Conservation (phyloP, 2,797 vertebrate species). For the Lagocephalus sceleratus region DNA sequence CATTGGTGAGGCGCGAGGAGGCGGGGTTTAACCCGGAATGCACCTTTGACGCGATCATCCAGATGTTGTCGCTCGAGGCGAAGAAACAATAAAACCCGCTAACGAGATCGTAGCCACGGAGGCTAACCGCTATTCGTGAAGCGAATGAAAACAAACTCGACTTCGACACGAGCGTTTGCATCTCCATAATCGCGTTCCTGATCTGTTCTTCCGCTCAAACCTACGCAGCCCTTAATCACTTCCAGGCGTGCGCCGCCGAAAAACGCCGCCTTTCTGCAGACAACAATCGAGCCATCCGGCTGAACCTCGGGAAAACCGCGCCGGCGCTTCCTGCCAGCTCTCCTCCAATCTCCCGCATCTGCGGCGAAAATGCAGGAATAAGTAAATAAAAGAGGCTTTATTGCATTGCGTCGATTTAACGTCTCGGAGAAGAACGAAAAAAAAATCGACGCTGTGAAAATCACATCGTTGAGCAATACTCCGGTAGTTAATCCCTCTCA, state of each 20-base stretch:
- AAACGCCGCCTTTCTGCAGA: slow-evolving; percentile 20
- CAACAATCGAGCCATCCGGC: slow-evolving; percentile 34
- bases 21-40: too few relatives aligned
- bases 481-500: slow-evolving; percentile 40
- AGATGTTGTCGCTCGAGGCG: too few relatives aligned
- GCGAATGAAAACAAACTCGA: too few relatives aligned
- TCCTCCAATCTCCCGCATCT: slow-evolving; percentile 29
- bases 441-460: slow-evolving; percentile 4
- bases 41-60: too few relatives aligned
- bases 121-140: too few relatives aligned
- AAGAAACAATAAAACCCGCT: too few relatives aligned
- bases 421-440: slow-evolving; percentile 2
- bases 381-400: slow-evolving; percentile 26
- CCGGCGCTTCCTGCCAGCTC: slow-evolving; percentile 33
- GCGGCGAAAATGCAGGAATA: slow-evolving; percentile 12
- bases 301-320: slow-evolving; percentile 19
- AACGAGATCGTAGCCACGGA: too few relatives aligned
- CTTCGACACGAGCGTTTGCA: too few relatives aligned
- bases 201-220: neutral
- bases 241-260: slow-evolving; percentile 36
- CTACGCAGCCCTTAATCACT: slow-evolving; percentile 28
- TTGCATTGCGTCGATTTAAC: slow-evolving; percentile 46
- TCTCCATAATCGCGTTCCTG: neutral
- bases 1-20: too few relatives aligned
- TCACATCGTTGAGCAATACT: slow-evolving; percentile 23